These are phyloP conservation scores for Lasioglossum figueresi DNA, from an alignment of 2,888 invertebrate species.

Conservation along the genomic window DNA sequence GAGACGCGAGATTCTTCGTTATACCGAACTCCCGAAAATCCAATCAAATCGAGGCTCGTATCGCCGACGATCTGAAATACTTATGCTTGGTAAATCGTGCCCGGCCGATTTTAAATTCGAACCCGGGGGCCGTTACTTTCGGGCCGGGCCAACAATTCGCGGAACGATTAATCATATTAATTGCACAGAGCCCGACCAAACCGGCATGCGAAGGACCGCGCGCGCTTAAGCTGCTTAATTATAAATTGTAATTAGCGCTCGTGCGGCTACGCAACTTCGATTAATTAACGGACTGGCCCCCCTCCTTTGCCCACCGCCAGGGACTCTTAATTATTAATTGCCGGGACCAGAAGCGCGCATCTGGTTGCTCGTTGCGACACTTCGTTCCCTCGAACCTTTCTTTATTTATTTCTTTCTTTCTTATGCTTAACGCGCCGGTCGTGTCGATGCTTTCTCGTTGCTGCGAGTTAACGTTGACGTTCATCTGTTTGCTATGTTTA, in stretches of 20 bases:
- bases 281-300: conserved; percentile 78
- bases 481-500: not conserved
- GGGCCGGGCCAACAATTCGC: conserved; percentile 74
- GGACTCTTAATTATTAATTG: conserved; percentile 82
- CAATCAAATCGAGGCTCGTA: conserved; percentile 9
- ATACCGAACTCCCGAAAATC: conserved; percentile 9
- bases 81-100: conserved; percentile 42
- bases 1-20: conserved; percentile 9
- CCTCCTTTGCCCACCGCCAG: conserved; percentile 53
- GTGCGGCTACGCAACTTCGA: conserved; percentile 76
- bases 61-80: conserved; percentile 15
- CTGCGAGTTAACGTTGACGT: not conserved
- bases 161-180: conserved; percentile 82
- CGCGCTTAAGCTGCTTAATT: conserved; percentile 80
- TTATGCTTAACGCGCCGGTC: not conserved
- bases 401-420: conserved; percentile 10
- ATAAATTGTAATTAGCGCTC: conserved; percentile 83
- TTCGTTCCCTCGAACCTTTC: conserved; percentile 55
- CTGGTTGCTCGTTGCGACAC: conserved; percentile 76
- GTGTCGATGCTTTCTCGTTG: conserved; percentile 7
- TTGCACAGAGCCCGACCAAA: conserved; percentile 71
- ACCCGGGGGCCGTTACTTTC: conserved; percentile 43
- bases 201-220: conserved; percentile 62
- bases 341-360: conserved; percentile 73
- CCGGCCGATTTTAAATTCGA: conserved; percentile 66